Percentiles rank a stretch among this genome's conserved stretches.
These are phyloP conservation scores for Glyptemys insculpta DNA, from an alignment of 2,797 vertebrate genomes.

Conservation along the genomic window DNA sequence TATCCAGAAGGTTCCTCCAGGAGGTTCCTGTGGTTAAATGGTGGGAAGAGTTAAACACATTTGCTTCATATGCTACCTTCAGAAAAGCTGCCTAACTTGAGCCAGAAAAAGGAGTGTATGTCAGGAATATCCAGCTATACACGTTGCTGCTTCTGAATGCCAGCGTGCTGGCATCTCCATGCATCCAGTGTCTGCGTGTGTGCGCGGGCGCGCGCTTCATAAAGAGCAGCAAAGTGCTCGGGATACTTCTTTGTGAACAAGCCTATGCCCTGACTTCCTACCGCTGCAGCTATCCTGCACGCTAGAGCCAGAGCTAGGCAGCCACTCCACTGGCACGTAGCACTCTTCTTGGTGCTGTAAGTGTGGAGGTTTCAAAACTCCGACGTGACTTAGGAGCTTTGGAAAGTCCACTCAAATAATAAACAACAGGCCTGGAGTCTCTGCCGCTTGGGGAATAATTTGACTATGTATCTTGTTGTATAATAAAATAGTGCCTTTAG, in stretches of 20 bases:
- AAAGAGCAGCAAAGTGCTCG: not conserved
- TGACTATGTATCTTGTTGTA: not conserved
- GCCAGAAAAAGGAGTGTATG: fast-evolving
- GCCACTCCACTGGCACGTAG: not conserved
- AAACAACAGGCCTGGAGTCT: not conserved
- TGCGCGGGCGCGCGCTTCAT: fast-evolving
- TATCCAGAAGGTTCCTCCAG: not conserved
- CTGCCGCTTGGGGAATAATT: not conserved
- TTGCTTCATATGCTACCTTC: not conserved
- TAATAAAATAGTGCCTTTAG: not conserved
- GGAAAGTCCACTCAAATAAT: not conserved
- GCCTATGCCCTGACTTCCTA: not conserved
- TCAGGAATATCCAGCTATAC: fast-evolving
- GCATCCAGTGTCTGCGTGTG: not conserved
- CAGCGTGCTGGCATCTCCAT: no score
- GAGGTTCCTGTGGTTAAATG: fast-evolving
- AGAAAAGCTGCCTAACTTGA: fast-evolving
- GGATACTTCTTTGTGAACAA: not conserved
- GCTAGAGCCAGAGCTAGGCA: not conserved
- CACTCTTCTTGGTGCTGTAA: fast-evolving
- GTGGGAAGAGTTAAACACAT: fast-evolving
- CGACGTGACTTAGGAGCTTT: not conserved
- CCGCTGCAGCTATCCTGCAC: not conserved
- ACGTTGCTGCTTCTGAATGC: not conserved
- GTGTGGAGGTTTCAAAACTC: not conserved